Evolutionary conservation across 2,113 vertebrate genomes (phyloP).

Genomic region (Chaetura pelagica): DNA sequence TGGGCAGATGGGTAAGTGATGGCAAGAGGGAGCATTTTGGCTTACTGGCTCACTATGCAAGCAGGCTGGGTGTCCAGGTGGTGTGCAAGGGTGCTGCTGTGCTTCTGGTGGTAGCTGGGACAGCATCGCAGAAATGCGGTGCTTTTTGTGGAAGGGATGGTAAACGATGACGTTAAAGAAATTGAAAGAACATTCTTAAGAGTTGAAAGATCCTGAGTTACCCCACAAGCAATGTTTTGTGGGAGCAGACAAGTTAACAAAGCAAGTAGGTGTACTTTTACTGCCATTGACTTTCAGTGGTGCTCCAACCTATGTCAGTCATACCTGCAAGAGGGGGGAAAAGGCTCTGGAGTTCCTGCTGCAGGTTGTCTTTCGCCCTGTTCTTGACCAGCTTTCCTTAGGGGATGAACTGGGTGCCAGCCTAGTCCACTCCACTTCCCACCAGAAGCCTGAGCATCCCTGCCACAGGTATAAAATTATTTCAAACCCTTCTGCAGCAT

Average conservation of each 20-base stretch:
- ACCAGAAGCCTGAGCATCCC: background rate
- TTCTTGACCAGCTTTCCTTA: background rate
- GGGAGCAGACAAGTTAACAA: background rate
- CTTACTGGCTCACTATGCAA: fast-evolving
- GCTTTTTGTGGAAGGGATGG: background rate
- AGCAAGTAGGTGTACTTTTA: background rate
- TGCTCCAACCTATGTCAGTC: background rate
- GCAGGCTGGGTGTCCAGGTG: background rate
- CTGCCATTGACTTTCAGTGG: background rate
- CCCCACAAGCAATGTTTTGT: background rate
- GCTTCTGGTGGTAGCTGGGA: background rate
- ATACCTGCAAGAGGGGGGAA: background rate
- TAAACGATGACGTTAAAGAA: background rate
- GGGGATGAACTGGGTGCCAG: background rate
- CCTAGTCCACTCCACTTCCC: background rate
- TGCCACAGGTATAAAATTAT: background rate
- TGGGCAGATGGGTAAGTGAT: background rate
- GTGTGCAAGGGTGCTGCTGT: background rate
- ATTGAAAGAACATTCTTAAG: background rate
- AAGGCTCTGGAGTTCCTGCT: background rate
- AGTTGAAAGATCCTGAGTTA: background rate
- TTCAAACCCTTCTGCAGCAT: background rate
- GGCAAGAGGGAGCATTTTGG: background rate
- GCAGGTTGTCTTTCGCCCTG: background rate
- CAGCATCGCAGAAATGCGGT: background rate